Evolutionary conservation across 2,888 invertebrate species (phyloP).

Genomic region (Lasioglossum oenotherae): DNA sequence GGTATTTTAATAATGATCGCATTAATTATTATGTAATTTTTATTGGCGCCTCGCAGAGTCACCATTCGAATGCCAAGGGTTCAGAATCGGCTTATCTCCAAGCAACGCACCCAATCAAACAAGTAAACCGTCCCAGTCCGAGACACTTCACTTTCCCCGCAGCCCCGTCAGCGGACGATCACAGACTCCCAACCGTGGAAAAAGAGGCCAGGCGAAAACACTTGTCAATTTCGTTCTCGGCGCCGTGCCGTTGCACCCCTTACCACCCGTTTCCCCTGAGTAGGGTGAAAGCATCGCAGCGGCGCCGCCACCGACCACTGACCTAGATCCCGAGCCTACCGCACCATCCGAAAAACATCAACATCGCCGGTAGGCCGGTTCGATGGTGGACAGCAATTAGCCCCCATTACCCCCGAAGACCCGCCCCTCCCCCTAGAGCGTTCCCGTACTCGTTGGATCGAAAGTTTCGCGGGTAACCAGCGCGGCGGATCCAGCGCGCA

Average conservation of each 20-base stretch:
- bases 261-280: background rate
- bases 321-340: constrained; percentile 38
- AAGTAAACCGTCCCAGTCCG: background rate
- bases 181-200: background rate
- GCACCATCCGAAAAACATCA: constrained; percentile 33
- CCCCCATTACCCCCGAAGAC: background rate
- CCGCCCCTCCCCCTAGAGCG: background rate
- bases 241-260: background rate
- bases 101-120: background rate
- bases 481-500: constrained; percentile 38
- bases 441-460: background rate
- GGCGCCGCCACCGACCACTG: constrained; percentile 38
- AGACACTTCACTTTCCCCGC: background rate
- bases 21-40: too few species aligned
- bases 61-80: too few species aligned
- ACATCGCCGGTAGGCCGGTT: constrained; percentile 7
- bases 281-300: constrained; percentile 7
- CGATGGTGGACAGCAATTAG: background rate
- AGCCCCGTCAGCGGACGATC: background rate
- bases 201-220: background rate
- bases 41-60: too few species aligned
- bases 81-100: too few species aligned
- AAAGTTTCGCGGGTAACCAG: background rate
- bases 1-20: too few species aligned
- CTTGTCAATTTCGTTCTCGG: background rate